Conservation (phyloP, 2,888 invertebrate genomes). For the Himalopsyche tibetana region DNA sequence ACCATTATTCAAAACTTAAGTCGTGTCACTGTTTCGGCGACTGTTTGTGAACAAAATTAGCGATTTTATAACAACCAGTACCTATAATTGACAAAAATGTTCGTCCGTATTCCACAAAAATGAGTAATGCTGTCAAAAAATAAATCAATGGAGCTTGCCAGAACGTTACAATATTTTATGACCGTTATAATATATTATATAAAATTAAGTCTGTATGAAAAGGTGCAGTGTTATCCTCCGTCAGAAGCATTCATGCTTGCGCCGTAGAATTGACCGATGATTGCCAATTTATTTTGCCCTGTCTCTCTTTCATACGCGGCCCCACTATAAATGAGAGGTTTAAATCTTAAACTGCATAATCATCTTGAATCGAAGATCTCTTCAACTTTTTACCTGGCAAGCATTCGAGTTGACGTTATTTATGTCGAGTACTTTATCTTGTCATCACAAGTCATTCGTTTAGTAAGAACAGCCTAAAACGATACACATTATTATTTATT, state of each 20-base stretch:
- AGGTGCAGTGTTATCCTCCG: background rate
- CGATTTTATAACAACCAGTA: too few relatives aligned
- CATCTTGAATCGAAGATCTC: background rate
- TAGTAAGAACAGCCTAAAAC: background rate
- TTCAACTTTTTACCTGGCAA: background rate
- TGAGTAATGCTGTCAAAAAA: too few relatives aligned
- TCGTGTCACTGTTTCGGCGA: too few relatives aligned
- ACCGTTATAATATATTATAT: too few relatives aligned
- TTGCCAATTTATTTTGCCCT: slow-evolving; percentile 61
- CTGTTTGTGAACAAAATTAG: too few relatives aligned
- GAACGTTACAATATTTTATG: too few relatives aligned
- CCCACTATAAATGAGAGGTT: slow-evolving; percentile 51
- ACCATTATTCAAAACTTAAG: too few relatives aligned
- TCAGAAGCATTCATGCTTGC: slow-evolving; percentile 42
- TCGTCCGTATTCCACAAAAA: too few relatives aligned
- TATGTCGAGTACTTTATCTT: slow-evolving; percentile 47
- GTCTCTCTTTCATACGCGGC: slow-evolving; percentile 52
- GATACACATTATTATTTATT: too few relatives aligned
- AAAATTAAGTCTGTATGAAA: background rate
- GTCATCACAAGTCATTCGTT: slow-evolving; percentile 57
- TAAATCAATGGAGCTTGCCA: too few relatives aligned
- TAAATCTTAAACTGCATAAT: slow-evolving; percentile 54
- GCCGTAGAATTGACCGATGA: slow-evolving; percentile 61
- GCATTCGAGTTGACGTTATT: slow-evolving; percentile 12
- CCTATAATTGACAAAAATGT: too few relatives aligned